Evolutionary conservation across 2,797 vertebrate genomes (phyloP), one percentile per base, ranked within the genome.

Genomic region (Artibeus lituratus): DNA sequence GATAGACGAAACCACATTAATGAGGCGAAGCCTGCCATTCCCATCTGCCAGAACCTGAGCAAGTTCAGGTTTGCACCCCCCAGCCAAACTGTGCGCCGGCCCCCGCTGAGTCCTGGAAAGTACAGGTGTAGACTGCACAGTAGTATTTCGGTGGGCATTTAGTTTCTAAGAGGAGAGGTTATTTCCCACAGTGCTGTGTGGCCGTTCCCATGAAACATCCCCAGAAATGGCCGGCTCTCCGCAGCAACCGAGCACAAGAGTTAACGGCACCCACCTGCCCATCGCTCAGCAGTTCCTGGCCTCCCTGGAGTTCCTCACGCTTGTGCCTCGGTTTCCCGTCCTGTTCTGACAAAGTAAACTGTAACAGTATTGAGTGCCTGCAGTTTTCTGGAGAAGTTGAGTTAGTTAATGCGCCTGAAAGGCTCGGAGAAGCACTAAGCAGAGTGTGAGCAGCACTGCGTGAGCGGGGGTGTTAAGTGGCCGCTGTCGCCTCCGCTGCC

Each of bases 1-100:
- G 24, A 35, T 7, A n/a, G 59, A n/a, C 47, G 69, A 94, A 95
- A 49, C 5, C 65, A 49, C 42, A 29, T 62, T 91, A 95, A 82
- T 73, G 49, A 91, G 82, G 85, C 18, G 32, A 76, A 91, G 9
- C 32, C 4, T n/a, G 65, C 26, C 10, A 32, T 49, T 81, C 55
- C 74, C 69, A 15, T 35, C 49, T 72, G 47, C 1, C 7, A 32
- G 32, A 47, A 59, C 39, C 39, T 32, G 35, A 85, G 14, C n/a
- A 62, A 29, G 49, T 22, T 73, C 35, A 35, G 22, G 35, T 65
- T 85, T 88, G 15, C 2, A 10, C 1, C 7, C 5, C 22, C 10
- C 9, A 26, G 2, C 2, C 26, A n/a, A 83, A 39, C 19, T 15
- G 19, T 29, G 67, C 62, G 53, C 22, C 35, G 53, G 49, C 24